phyloP scores from a whole-genome alignment of 1,140 invertebrate species.

The Tetraneura akinire region DNA sequence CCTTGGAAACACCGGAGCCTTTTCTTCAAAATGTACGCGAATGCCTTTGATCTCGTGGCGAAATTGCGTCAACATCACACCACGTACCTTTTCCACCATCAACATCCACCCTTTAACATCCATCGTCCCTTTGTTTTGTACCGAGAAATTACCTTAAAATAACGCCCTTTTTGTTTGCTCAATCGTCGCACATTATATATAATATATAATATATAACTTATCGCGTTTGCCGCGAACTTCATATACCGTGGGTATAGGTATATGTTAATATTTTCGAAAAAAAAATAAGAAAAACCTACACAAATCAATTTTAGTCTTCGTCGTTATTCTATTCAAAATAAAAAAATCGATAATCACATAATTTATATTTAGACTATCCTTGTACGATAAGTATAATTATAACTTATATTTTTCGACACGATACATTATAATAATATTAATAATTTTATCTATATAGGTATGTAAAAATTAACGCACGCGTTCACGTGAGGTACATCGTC shows the following conservation, averaged over 20 bases:
- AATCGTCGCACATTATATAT: not conserved
- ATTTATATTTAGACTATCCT: too few relatives aligned
- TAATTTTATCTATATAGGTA: too few relatives aligned
- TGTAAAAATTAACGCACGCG: too few relatives aligned
- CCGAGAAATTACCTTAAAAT: constrained; percentile 49
- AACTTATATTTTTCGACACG: too few relatives aligned
- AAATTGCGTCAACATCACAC: constrained; percentile 50
- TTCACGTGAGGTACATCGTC: too few relatives aligned
- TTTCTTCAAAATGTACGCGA: constrained; percentile 24
- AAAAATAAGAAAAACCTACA: not conserved
- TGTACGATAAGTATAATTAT: too few relatives aligned
- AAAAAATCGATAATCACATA: too few relatives aligned
- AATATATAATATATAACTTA: too few relatives aligned
- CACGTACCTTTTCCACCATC: not conserved
- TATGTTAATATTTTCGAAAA: not conserved
- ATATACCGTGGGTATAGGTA: too few relatives aligned
- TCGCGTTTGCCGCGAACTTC: not conserved
- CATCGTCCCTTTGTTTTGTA: constrained; percentile 41
- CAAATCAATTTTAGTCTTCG: too few relatives aligned
- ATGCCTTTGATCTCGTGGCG: constrained; percentile 36
- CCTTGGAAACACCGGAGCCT: constrained; percentile 39
- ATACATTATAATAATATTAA: too few relatives aligned
- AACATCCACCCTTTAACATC: not conserved
- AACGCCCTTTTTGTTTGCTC: constrained; percentile 44
- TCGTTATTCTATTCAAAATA: too few relatives aligned